Conservation (phyloP, 1,140 invertebrate genomes). For the Pseudomyrmex dendroicus region DNA sequence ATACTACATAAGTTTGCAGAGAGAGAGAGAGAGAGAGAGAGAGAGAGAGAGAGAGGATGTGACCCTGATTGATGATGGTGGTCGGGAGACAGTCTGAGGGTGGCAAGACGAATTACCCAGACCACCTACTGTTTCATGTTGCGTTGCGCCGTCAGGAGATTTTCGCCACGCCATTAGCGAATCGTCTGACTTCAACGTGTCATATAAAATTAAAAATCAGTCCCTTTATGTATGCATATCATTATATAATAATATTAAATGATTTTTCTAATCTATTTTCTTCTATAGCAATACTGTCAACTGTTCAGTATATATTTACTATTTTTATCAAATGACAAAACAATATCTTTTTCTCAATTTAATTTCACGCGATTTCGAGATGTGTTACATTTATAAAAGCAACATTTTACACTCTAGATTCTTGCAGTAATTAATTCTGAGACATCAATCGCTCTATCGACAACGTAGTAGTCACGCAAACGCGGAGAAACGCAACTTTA, state of each 20-base stretch:
- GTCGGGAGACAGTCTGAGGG: conserved; percentile 80
- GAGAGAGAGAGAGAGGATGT: conserved; percentile 59
- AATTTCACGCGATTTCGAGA: background rate
- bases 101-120: conserved; percentile 84
- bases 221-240: background rate
- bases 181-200: conserved; percentile 61
- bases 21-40: too few species aligned
- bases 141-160: conserved; percentile 75
- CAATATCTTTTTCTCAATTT: too few species aligned
- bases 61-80: conserved; percentile 84
- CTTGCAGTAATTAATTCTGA: background rate
- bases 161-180: conserved; percentile 70
- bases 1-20: conserved; percentile 83
- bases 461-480: background rate
- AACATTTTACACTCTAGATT: background rate
- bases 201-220: conserved; percentile 65
- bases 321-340: too few species aligned
- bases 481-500: background rate
- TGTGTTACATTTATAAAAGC: background rate
- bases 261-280: background rate
- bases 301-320: background rate
- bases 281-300: background rate
- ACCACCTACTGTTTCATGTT: conserved; percentile 81
- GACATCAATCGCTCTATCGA: background rate
- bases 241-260: background rate